These are phyloP conservation scores for Phthorimaea operculella DNA, from an alignment of 1,140 invertebrate genomes.

Conservation along the genomic window DNA sequence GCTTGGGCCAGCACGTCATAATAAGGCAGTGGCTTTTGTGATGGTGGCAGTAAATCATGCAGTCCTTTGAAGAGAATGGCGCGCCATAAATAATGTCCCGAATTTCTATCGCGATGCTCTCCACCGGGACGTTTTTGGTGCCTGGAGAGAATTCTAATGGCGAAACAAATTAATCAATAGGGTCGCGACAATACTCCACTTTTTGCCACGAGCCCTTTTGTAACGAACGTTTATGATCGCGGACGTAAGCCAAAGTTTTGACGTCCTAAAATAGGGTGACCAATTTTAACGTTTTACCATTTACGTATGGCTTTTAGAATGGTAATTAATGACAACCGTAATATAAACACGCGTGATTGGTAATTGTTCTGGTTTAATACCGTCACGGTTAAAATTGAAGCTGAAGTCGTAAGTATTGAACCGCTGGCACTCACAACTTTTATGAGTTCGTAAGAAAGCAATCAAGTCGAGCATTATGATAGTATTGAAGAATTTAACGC, in stretches of 20 bases:
- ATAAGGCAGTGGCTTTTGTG: conserved; percentile 61
- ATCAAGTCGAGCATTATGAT: conserved; percentile 63
- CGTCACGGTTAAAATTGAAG: conserved; percentile 38
- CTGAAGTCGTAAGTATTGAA: conserved; percentile 38
- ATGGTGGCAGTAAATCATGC: conserved; percentile 57
- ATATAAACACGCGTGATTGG: conserved; percentile 14
- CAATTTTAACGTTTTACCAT: conserved; percentile 16
- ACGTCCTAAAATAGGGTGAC: conserved; percentile 14
- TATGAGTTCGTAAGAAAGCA: conserved; percentile 61
- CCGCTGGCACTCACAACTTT: conserved; percentile 50
- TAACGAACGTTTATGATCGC: conserved; percentile 20
- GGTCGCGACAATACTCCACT: conserved; percentile 29
- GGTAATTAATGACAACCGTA: conserved; percentile 8
- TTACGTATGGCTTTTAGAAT: conserved; percentile 10
- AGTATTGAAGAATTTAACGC: conserved; percentile 63
- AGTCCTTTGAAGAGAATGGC: conserved; percentile 59
- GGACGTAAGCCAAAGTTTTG: conserved; percentile 14
- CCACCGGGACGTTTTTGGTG: conserved; percentile 38
- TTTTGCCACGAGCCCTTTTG: conserved; percentile 28
- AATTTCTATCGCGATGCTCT: conserved; percentile 42
- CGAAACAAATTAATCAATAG: conserved; percentile 56
- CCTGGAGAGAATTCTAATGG: conserved; percentile 47
- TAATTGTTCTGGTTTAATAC: conserved; percentile 38
- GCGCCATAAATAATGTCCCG: conserved; percentile 58
- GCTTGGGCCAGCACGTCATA: conserved; percentile 59